These are phyloP conservation scores for Corapipo altera DNA, from an alignment of 2,113 vertebrate species.

Conservation along the genomic window DNA sequence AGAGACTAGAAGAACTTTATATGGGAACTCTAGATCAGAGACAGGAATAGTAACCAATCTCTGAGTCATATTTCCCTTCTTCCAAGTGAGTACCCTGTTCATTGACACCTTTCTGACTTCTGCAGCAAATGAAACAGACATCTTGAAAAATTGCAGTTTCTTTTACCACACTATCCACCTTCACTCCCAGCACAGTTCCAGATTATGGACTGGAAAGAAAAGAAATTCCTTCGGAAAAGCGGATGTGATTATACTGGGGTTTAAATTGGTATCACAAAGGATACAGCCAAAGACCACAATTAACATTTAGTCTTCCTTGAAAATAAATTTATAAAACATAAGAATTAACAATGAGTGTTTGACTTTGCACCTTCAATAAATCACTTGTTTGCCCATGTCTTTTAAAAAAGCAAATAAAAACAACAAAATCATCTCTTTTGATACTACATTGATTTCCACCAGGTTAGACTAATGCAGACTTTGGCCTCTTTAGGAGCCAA, in stretches of 20 bases:
- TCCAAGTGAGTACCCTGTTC: background rate
- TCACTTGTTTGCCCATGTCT: background rate
- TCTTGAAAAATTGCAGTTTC: background rate
- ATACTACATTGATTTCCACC: background rate
- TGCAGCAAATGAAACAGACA: background rate
- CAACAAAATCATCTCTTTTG: background rate
- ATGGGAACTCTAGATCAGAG: background rate
- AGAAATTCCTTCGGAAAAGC: background rate
- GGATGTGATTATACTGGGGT: background rate
- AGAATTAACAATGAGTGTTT: background rate
- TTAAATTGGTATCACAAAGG: background rate
- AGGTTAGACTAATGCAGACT: background rate
- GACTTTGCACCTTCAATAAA: background rate
- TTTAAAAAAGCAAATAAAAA: background rate
- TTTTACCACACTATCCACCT: background rate
- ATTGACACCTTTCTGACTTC: background rate
- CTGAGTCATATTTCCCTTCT: background rate
- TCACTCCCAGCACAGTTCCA: background rate
- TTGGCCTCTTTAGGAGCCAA: background rate
- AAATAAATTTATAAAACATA: background rate
- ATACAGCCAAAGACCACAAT: background rate
- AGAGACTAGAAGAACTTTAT: background rate
- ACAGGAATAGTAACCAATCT: background rate
- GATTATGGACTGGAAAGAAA: background rate
- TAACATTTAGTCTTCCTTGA: background rate